Base-by-base conservation (phyloP, 2,797 vertebrate genomes). In the Lepus oiostolus region DNA sequence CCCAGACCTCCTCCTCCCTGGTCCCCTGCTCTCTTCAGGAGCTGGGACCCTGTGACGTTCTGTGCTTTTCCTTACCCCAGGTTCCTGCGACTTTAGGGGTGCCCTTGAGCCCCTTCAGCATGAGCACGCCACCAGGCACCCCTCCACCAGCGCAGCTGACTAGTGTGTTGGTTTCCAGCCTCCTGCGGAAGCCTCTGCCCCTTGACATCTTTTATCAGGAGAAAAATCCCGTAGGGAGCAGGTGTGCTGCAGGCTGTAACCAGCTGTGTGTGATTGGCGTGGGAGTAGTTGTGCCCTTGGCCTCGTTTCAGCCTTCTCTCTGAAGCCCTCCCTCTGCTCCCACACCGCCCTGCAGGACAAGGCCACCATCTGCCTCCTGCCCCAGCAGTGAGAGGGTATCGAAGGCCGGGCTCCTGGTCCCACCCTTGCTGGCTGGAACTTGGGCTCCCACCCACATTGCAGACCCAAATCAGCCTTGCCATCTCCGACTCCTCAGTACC, bases 271-370 rank as follows among this genome's bases (percentile, higher is more conserved):
- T 47, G 42, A 9, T 47, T 42, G 42, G 42, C 7, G 26, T 9
- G 32, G 71, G 30, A 63, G 8, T 11, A 9, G 54, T 60, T 65
- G 50, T 85, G 91, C 81, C 76, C 87, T 93, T 93, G 84, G 79
- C 12, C 2, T 0, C 32, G 71, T 30, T 81, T 60, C 9, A 28
- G 24, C 60, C 50, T 14, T 28, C 62, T 62, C 60, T 62, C 58
- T 32, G 28, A 26, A 24, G 10, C 38, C 47, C 42, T 62, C 38
- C 6, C 26, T 63, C 93, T 58, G 26, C 7, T 28, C 4, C 77
- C 42, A 47, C 35, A 58, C 50, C 24, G 32, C n/a, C 13, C 3
- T 4, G 4, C 10, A 0, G 0, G 47, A 71, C 80, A 35, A 74
- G 24, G 7, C n/a, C 16, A 47, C 5, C 26, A 10, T 22, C 63